A percentile compares a stretch with the other conserved stretches of the same genome.
phyloP scores from a whole-genome alignment of 2,797 vertebrate genomes.

The Catostomus latipinnis region DNA sequence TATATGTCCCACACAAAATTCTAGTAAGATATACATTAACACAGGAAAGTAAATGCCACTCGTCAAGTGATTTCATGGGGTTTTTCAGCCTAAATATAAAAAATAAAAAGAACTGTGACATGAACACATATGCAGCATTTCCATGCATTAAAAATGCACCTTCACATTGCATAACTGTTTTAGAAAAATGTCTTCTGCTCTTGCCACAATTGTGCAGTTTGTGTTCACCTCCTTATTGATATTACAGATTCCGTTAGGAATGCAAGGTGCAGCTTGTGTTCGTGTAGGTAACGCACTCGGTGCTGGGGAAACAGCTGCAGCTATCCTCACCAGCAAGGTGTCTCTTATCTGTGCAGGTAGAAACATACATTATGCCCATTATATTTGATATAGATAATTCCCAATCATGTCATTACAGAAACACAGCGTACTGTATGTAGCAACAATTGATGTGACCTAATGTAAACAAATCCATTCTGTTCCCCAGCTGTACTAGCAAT shows the following conservation, averaged over 20 bases:
- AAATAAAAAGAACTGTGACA: too few species aligned
- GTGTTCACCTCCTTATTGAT: background rate
- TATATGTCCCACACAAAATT: too few species aligned
- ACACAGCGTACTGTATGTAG: background rate
- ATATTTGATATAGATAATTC: conserved; percentile 7
- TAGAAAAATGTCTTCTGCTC: too few species aligned
- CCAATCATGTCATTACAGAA: background rate
- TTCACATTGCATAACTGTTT: background rate
- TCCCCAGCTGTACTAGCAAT: conserved; percentile 68
- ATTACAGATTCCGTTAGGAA: conserved; percentile 84
- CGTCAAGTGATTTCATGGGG: too few species aligned
- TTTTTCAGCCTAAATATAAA: too few species aligned
- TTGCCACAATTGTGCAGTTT: background rate
- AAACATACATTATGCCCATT: conserved; percentile 23
- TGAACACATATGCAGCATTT: too few species aligned
- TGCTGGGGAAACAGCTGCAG: conserved; percentile 82
- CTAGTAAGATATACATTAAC: too few species aligned
- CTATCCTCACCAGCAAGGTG: conserved; percentile 81
- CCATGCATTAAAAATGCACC: background rate
- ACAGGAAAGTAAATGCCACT: too few species aligned
- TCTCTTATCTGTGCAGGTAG: conserved; percentile 82
- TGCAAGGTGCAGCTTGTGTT: conserved; percentile 85
- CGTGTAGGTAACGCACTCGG: conserved; percentile 92
- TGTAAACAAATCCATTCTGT: conserved; percentile 20
- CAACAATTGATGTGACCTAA: background rate